Evolutionary conservation across 2,888 invertebrate species (phyloP), one percentile per base, ranked within the genome.

Genomic region (Chloroclystis v-ata): DNA sequence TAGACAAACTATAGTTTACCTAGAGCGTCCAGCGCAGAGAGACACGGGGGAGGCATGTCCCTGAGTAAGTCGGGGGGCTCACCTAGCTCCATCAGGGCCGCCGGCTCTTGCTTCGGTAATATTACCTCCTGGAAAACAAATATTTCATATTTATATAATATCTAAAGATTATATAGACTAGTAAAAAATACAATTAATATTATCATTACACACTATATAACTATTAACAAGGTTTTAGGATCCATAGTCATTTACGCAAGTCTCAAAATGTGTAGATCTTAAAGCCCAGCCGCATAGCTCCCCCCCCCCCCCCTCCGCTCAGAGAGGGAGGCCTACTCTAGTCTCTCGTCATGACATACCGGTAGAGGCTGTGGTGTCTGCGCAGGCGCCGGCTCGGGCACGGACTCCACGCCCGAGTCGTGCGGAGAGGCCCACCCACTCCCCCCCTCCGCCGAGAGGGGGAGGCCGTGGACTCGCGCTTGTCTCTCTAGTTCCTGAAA

Each of bases 401-500:
- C 70, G 1, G 70, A 68, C n/a, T 78, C 81, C 25, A 74, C 67
- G 7, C 77, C 78, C 1, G 78, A 71, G 65, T 78, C 79, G 51
- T 74, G 76, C 10, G 77, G 72, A 0, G 75, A 68, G 37, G 84
- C 67, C 67, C 89, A 85, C 63, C 89, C 91, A 64, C 89, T 85
- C 63, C 88, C 91, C 63, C 90, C 90, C 54, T 92, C 28, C 91
- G 59, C 86, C 16, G 42, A 11, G 45, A 46, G 43, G 5, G 50
- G 91, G 40, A 94, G 78, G 0, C 94, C 94, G 72, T 94, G 93
- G 33, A 92, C 89, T 63, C 93, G 92, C 0, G 93, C 94, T 65
- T 93, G 90, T 37, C 93, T 83, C 80, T 95, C 95, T 56, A 95
- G 77, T 72, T 95, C 95, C 92, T 95, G 78, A 0, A 71, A 69